Evolutionary conservation across 2,113 vertebrate species (phyloP).

Genomic region (Entomyzon cyanotis): DNA sequence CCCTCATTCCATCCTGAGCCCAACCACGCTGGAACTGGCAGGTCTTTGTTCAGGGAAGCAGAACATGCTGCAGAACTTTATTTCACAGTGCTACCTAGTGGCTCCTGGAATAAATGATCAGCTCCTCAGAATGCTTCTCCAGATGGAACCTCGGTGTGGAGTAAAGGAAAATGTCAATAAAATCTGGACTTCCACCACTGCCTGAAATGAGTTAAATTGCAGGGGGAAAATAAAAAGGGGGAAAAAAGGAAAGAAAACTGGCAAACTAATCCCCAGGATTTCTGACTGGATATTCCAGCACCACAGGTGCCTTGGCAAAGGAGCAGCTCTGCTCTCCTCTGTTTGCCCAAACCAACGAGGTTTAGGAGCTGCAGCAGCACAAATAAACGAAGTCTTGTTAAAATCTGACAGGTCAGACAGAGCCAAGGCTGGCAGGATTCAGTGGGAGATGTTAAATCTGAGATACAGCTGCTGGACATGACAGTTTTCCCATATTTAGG

Average conservation of each 20-base stretch:
- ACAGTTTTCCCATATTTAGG: background rate
- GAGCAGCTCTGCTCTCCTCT: background rate
- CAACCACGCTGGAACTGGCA: background rate
- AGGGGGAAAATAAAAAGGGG: rapidly evolving
- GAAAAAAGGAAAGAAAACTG: rapidly evolving
- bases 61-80: background rate
- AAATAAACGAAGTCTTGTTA: background rate
- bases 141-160: background rate
- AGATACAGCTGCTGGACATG: background rate
- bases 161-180: background rate
- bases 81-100: slow-evolving; percentile 71
- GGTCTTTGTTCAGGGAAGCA: background rate
- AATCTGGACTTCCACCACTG: background rate
- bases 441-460: background rate
- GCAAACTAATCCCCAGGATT: background rate
- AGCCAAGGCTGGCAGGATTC: background rate
- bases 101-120: background rate
- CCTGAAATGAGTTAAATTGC: background rate
- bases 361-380: background rate
- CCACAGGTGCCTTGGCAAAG: background rate
- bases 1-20: rapidly evolving
- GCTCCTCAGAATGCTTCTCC: background rate
- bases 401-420: background rate
- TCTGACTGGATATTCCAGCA: background rate
- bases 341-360: background rate